Conservation (phyloP, 2,888 invertebrate species). For the Plagodis dolabraria region DNA sequence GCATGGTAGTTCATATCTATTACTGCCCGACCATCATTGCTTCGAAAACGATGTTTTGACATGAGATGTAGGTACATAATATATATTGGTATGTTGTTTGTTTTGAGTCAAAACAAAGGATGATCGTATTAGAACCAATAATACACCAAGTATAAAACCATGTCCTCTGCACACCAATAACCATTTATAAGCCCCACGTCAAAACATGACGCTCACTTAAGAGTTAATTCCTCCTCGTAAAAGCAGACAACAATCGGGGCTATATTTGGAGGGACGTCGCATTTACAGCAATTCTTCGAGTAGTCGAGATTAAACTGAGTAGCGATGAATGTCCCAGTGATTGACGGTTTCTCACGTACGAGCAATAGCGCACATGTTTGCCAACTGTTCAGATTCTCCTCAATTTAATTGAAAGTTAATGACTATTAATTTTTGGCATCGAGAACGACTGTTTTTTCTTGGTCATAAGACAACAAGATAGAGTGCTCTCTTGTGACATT, state of each 20-base stretch:
- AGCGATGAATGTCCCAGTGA: constrained; percentile 72
- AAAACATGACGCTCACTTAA: constrained; percentile 66
- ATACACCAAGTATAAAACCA: constrained; percentile 52
- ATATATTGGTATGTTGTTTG: no score
- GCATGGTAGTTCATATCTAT: no score
- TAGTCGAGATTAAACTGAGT: constrained; percentile 68
- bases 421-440: not conserved
- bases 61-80: no score
- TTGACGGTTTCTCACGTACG: constrained; percentile 62
- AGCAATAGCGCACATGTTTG: constrained; percentile 12
- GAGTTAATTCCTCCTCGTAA: constrained; percentile 61
- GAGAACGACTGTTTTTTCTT: not conserved
- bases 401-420: constrained; percentile 12
- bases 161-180: constrained; percentile 57
- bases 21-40: no score
- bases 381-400: constrained; percentile 25
- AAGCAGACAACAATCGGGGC: constrained; percentile 63
- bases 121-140: constrained; percentile 1
- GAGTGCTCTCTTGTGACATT: no score
- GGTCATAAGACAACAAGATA: no score
- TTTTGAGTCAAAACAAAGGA: not conserved
- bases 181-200: constrained; percentile 74
- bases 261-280: constrained; percentile 66
- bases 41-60: no score
- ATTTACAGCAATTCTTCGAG: constrained; percentile 60